phyloP scores from a whole-genome alignment of 2,113 vertebrate genomes.

The Athene cunicularia region DNA sequence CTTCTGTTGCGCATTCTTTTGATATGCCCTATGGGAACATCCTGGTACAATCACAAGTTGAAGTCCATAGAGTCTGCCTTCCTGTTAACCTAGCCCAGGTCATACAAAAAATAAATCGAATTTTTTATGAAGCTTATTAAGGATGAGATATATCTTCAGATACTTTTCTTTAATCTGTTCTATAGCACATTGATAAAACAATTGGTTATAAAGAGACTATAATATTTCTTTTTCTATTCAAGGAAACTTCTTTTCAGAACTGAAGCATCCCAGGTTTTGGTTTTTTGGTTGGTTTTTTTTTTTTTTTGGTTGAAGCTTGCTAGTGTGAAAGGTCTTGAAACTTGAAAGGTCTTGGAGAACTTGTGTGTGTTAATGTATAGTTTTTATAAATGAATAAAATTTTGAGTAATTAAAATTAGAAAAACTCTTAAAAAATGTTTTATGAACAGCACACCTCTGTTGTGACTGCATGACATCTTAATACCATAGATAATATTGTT shows the following conservation, averaged over 20 bases:
- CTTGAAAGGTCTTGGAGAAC: neutral
- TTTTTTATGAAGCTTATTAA: neutral
- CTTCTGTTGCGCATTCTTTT: neutral
- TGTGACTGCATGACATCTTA: neutral
- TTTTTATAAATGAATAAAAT: neutral
- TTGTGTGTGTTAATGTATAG: neutral
- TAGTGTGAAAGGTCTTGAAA: neutral
- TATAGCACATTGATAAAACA: neutral
- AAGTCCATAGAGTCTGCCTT: neutral
- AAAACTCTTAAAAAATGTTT: neutral
- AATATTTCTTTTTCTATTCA: neutral
- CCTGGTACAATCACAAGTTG: fast-evolving
- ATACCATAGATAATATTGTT: constrained; percentile 7
- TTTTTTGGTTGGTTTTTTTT: neutral
- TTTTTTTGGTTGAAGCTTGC: neutral
- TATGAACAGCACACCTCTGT: neutral
- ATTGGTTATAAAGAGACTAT: neutral
- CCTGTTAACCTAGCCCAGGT: neutral
- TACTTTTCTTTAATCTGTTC: neutral
- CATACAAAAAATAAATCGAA: neutral
- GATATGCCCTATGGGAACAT: neutral
- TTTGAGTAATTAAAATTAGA: neutral
- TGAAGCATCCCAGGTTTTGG: neutral
- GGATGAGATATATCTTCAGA: neutral
- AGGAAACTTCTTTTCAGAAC: neutral